Percentiles rank a stretch among this genome's conserved stretches.
phyloP scores from a whole-genome alignment of 2,888 invertebrate genomes.

The Pristionchus japonicus region DNA sequence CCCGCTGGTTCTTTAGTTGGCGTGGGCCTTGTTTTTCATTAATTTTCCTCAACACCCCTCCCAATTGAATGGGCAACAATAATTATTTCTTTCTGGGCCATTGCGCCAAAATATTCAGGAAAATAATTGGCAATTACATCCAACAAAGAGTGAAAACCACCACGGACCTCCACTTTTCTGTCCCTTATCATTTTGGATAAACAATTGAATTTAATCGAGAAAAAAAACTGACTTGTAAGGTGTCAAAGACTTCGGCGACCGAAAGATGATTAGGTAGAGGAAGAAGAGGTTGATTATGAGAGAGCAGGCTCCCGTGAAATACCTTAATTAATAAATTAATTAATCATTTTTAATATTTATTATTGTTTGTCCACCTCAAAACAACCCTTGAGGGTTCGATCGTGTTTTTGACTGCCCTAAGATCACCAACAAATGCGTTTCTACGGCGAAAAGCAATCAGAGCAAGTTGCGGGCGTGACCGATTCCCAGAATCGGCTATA shows the following conservation, averaged over 20 bases:
- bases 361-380: neutral
- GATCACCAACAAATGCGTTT: neutral
- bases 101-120: neutral
- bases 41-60: neutral
- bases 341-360: neutral
- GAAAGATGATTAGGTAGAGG: conserved; percentile 19
- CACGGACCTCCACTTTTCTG: no score
- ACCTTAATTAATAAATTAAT: conserved; percentile 16
- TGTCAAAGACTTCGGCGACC: neutral
- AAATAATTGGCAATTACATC: no score
- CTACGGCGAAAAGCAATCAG: conserved; percentile 15
- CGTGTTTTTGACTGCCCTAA: neutral
- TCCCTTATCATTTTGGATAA: no score
- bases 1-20: neutral
- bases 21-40: neutral
- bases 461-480: neutral
- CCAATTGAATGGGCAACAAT: neutral
- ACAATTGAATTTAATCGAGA: neutral
- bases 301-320: neutral
- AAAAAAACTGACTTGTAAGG: conserved; percentile 16
- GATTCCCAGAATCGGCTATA: neutral
- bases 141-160: no score
- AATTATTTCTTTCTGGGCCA: neutral
- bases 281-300: conserved; percentile 15
- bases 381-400: neutral